These are phyloP conservation scores for Acrocyrtus sp. DNA, from an alignment of 2,888 invertebrate species.

Conservation along the genomic window DNA sequence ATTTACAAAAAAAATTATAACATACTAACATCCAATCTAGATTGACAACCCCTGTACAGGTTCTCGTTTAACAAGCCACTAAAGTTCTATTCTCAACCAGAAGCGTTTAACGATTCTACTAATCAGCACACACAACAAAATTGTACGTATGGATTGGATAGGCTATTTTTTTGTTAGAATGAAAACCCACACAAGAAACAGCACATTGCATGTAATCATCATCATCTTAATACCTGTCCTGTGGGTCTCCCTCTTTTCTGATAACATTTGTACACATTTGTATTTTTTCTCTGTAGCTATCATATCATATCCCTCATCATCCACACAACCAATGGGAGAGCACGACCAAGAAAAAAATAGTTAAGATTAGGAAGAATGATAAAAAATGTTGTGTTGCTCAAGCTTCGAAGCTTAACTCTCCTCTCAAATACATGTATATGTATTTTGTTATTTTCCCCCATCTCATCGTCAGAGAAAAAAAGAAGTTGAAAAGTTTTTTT, in stretches of 20 bases:
- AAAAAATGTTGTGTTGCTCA: slow-evolving; percentile 30
- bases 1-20: no score
- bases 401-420: slow-evolving; percentile 24
- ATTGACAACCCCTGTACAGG: slow-evolving; percentile 32
- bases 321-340: slow-evolving; percentile 32
- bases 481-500: no score
- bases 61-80: slow-evolving; percentile 41
- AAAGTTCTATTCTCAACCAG: slow-evolving; percentile 41
- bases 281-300: slow-evolving; percentile 41
- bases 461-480: no score
- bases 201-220: slow-evolving; percentile 25
- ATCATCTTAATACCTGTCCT: slow-evolving; percentile 49
- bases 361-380: slow-evolving; percentile 30
- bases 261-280: slow-evolving; percentile 43
- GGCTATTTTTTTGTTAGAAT: slow-evolving; percentile 1
- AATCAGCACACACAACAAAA: slow-evolving; percentile 46
- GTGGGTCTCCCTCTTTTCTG: slow-evolving; percentile 28
- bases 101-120: slow-evolving; percentile 43
- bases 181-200: slow-evolving; percentile 16
- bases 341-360: slow-evolving; percentile 6
- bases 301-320: slow-evolving; percentile 23
- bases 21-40: slow-evolving; percentile 37
- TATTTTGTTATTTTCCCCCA: no score
- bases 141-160: no score
- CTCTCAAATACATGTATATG: no score